These are phyloP conservation scores for Okapia johnstoni DNA, from an alignment of 2,113 vertebrate genomes.

Conservation along the genomic window DNA sequence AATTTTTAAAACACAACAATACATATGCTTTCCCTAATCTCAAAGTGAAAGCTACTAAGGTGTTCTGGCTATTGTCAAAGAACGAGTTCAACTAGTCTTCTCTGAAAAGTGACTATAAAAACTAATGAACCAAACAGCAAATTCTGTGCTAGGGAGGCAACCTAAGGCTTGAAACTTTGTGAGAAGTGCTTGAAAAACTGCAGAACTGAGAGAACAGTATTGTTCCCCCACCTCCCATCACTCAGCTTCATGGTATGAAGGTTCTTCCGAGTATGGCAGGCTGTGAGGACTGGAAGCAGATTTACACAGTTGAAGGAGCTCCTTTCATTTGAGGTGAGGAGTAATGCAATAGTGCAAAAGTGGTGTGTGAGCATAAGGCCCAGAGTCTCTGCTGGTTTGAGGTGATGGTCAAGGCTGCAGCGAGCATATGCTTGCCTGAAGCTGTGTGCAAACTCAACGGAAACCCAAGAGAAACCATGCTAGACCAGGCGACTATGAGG, in stretches of 20 bases:
- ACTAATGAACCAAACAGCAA: neutral
- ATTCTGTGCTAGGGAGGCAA: neutral
- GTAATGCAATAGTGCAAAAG: fast-evolving
- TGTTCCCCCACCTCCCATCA: neutral
- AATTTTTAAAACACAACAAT: neutral
- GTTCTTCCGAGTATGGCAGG: neutral
- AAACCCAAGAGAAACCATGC: neutral
- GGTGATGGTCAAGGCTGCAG: neutral
- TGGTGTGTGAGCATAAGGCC: neutral
- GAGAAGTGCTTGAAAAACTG: neutral
- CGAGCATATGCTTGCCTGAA: too few species aligned
- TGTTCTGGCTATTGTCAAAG: neutral
- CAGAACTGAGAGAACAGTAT: neutral
- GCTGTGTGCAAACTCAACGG: neutral
- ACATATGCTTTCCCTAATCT: neutral
- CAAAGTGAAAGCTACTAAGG: neutral
- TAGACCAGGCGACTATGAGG: neutral
- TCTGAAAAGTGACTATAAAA: neutral
- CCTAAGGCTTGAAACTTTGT: neutral
- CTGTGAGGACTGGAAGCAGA: neutral
- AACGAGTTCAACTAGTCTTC: neutral
- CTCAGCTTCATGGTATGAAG: neutral
- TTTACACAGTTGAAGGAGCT: neutral
- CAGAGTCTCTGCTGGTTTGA: neutral
- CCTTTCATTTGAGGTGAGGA: neutral